Conservation (phyloP, 2,113 vertebrate genomes). For the Bothrops jararaca region DNA sequence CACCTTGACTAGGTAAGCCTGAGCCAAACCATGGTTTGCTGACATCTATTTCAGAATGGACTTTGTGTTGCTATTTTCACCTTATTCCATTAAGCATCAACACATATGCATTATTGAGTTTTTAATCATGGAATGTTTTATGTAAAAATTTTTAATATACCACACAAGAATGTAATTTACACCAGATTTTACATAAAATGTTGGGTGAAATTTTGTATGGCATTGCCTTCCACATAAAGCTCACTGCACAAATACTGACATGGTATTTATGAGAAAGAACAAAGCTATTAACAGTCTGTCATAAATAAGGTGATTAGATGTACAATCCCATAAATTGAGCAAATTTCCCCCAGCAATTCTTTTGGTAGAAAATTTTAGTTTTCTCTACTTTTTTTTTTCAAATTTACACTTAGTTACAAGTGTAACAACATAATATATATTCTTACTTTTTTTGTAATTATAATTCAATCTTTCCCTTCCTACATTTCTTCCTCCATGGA, state of each 20-base stretch:
- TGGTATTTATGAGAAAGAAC: constrained; percentile 58
- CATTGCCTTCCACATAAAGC: constrained; percentile 52
- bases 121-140: constrained; percentile 57
- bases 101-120: constrained; percentile 30
- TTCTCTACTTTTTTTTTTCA: constrained; percentile 21
- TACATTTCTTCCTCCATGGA: constrained; percentile 1
- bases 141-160: constrained; percentile 56
- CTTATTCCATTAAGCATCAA: constrained; percentile 50
- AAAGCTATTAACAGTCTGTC: constrained; percentile 47
- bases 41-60: constrained; percentile 41
- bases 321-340: constrained; percentile 21
- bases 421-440: neutral
- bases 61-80: constrained; percentile 35
- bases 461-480: neutral
- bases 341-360: constrained; percentile 29
- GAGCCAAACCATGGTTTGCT: constrained; percentile 43
- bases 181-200: constrained; percentile 54
- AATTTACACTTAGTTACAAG: constrained; percentile 19
- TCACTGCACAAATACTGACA: constrained; percentile 62
- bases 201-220: constrained; percentile 48
- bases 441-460: neutral
- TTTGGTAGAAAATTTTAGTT: constrained; percentile 47
- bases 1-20: constrained; percentile 35
- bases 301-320: constrained; percentile 67
- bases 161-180: constrained; percentile 54